Conservation (phyloP, 2,888 invertebrate genomes). For the Aromia moschata region DNA sequence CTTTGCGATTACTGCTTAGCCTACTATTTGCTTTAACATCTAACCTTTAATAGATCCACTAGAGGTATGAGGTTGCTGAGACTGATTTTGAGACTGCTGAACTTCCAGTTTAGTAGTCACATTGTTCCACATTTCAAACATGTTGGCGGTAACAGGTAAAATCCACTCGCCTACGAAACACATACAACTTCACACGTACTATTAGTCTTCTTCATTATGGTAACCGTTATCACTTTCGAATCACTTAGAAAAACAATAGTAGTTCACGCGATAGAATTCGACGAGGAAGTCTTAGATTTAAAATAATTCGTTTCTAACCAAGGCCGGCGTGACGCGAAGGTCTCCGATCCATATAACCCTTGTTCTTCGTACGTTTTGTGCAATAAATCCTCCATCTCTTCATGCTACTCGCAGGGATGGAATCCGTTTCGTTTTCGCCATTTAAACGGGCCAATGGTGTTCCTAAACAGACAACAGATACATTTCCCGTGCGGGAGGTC, state of each 20-base stretch:
- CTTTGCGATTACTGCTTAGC: too few species aligned
- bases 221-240: conserved; percentile 32
- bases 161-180: conserved; percentile 21
- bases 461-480: conserved; percentile 18
- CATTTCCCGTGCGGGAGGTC: background rate
- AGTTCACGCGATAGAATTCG: background rate
- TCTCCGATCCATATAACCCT: conserved; percentile 52
- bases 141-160: conserved; percentile 61
- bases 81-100: conserved; percentile 69
- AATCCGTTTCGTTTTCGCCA: conserved; percentile 38
- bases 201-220: conserved; percentile 30
- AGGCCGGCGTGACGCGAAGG: conserved; percentile 49
- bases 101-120: conserved; percentile 80
- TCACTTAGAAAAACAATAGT: conserved; percentile 9
- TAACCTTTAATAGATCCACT: conserved; percentile 88
- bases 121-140: conserved; percentile 87
- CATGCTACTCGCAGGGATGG: conserved; percentile 53
- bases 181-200: conserved; percentile 12
- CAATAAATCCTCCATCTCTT: conserved; percentile 63
- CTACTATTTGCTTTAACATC: too few species aligned
- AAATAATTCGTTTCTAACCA: conserved; percentile 39
- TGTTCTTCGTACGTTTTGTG: conserved; percentile 63
- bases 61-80: conserved; percentile 80
- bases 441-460: conserved; percentile 23
- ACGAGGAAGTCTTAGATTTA: background rate